Evolutionary conservation across 2,888 invertebrate species (phyloP).

Genomic region (Dendrolimus houi): DNA sequence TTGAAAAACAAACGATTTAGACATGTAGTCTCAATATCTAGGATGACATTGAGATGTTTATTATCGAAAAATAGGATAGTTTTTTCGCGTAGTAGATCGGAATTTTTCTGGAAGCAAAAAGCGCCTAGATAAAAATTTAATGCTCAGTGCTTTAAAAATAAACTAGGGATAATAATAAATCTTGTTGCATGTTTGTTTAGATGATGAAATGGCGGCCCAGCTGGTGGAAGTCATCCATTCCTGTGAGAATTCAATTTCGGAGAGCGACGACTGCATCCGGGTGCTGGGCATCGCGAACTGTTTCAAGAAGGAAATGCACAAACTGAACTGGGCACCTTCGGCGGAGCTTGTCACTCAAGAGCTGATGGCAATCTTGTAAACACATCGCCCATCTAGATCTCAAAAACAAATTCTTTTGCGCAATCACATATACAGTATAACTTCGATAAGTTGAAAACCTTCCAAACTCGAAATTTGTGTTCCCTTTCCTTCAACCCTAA

Average conservation of each 20-base stretch:
- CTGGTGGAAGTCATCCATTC: slow-evolving; percentile 34
- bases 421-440: no score
- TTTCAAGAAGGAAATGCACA: slow-evolving; percentile 44
- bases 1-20: neutral
- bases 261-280: slow-evolving; percentile 24
- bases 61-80: neutral
- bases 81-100: neutral
- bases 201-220: slow-evolving; percentile 36
- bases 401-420: no score
- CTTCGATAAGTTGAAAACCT: no score
- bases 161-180: no score
- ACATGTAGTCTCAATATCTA: neutral
- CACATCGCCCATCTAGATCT: no score
- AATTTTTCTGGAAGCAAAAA: no score
- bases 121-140: no score
- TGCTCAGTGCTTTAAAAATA: neutral
- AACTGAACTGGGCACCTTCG: slow-evolving; percentile 43
- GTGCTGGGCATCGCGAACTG: slow-evolving; percentile 35
- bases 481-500: no score
- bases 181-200: slow-evolving; percentile 15
- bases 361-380: slow-evolving; percentile 19
- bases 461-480: no score
- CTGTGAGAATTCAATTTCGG: slow-evolving; percentile 21
- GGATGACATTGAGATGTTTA: neutral
- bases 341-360: slow-evolving; percentile 37